These are phyloP conservation scores for Macrocentrus cingulum DNA, from an alignment of 1,140 invertebrate genomes.

Conservation along the genomic window DNA sequence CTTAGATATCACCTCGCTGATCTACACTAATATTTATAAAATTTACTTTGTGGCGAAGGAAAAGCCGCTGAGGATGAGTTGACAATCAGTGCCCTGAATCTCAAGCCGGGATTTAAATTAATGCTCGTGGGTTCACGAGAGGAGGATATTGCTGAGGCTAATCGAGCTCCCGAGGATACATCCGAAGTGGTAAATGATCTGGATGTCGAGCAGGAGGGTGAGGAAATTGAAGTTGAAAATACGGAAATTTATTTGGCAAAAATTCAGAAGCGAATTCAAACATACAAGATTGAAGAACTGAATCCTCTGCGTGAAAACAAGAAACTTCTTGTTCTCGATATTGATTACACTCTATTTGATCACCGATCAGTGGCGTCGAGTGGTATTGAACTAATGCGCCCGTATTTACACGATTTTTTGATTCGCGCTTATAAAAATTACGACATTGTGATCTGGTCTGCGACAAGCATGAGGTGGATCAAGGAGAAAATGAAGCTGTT, in stretches of 20 bases:
- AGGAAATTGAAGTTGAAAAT: slow-evolving; percentile 83
- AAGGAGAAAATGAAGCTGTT: slow-evolving; percentile 95
- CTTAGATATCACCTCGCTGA: too few species aligned
- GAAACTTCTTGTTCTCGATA: slow-evolving; percentile 91
- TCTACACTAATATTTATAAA: too few species aligned
- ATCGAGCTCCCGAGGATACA: slow-evolving; percentile 74
- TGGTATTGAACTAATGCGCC: slow-evolving; percentile 89
- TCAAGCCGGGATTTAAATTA: slow-evolving; percentile 88
- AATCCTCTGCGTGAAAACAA: slow-evolving; percentile 81
- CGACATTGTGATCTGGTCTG: slow-evolving; percentile 91
- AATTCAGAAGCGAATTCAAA: slow-evolving; percentile 81
- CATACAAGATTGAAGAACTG: slow-evolving; percentile 82
- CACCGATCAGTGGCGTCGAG: slow-evolving; percentile 88
- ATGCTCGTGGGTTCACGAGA: slow-evolving; percentile 98
- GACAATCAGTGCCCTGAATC: slow-evolving; percentile 68
- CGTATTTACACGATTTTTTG: slow-evolving; percentile 93
- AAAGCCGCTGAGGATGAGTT: slow-evolving; percentile 79
- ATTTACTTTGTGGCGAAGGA: too few species aligned
- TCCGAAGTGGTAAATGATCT: slow-evolving; percentile 87
- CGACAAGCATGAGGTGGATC: slow-evolving; percentile 98
- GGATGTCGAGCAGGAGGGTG: slow-evolving; percentile 75
- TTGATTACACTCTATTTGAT: slow-evolving; percentile 97
- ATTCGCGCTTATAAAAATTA: slow-evolving; percentile 87
- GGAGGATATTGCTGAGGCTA: slow-evolving; percentile 82
- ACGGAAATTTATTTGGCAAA: slow-evolving; percentile 76